Evolutionary conservation across 35 echinoderm and acorn worm genomes (phyloP).

Genomic region (Chiridota heheva): DNA sequence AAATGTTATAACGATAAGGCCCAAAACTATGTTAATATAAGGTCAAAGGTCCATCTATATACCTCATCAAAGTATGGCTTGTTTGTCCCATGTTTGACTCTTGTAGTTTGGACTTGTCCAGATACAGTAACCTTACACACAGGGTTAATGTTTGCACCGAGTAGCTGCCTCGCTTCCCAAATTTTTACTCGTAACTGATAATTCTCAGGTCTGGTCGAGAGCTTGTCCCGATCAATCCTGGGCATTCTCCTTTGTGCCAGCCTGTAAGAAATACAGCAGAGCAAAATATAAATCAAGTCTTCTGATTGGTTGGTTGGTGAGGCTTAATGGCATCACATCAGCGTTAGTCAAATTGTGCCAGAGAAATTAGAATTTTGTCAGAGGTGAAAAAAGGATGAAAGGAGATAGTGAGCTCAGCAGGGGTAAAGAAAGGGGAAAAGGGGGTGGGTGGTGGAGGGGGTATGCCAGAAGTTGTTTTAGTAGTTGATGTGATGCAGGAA

Average conservation of each 20-base stretch:
- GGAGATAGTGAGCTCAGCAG: no score
- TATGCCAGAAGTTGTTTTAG: no score
- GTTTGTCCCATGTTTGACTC: conserved; percentile 95
- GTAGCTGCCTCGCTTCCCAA: conserved; percentile 84
- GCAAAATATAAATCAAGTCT: no score
- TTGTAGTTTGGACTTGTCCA: conserved; percentile 80
- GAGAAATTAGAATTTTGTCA: no score
- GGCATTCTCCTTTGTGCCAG: conserved; percentile 28
- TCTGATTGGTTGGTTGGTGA: no score
- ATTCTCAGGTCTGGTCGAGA: conserved; percentile 85
- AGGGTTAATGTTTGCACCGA: conserved; percentile 86
- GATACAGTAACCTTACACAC: conserved; percentile 73
- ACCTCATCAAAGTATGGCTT: conserved; percentile 93
- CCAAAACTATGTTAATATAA: background rate
- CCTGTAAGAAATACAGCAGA: background rate
- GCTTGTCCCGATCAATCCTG: conserved; percentile 37
- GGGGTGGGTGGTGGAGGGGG: no score
- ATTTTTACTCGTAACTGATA: conserved; percentile 91
- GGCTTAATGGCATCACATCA: no score
- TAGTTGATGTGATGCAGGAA: no score
- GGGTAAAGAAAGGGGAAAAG: no score
- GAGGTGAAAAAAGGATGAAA: no score
- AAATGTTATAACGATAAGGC: no score
- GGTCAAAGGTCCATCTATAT: background rate
- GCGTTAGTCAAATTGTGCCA: no score